Evolutionary conservation across 2,888 invertebrate genomes (phyloP), one percentile per base, ranked within the genome.

Genomic region (Acleris sparsana): DNA sequence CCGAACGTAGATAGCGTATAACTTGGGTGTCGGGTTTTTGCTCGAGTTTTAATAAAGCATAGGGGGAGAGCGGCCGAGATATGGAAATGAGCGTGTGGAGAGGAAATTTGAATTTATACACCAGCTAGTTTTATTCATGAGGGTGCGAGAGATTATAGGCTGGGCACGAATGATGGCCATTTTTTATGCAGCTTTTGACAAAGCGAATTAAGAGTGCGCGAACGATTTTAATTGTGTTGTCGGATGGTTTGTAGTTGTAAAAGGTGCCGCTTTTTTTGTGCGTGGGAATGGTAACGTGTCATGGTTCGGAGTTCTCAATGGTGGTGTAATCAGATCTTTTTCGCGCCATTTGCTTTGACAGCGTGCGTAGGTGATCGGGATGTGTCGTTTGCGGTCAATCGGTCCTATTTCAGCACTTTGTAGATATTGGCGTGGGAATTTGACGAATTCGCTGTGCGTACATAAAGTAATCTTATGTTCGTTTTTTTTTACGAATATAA

Each of bases 31-130:
- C 82, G 88, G 88, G 88, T 91, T 92, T 91, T 92, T 91, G 90
- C 87, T 79, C 77, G 86, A 89, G 86, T 92, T 92, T 92, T 91
- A 92, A 91, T 89, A 90, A 89, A 89, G 85, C 88, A 84, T 85
- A 88, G 87, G 88, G 87, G 89, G 88, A 83, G 84, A 82, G 80
- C 78, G 79, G 82, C 80, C 84, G 88, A 87, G 91, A 90, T 91
- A 91, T 92, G 91, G 89, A 92, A 92, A 92, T 89, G 88, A 89
- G 87, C 84, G 89, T 88, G 89, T 90, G 89, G 85, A 91, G 89
- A 91, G 91, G 92, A 92, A 92, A 92, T 92, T 92, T 92, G 91
- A 92, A 92, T 92, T 92, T 89, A 92, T 91, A 92, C 88, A 89
- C 84, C 84, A 87, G 88, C 89, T 89, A 92, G 91, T 90, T 90